These are phyloP conservation scores for Chunga burmeisteri DNA, from an alignment of 2,113 vertebrate genomes.

Conservation along the genomic window DNA sequence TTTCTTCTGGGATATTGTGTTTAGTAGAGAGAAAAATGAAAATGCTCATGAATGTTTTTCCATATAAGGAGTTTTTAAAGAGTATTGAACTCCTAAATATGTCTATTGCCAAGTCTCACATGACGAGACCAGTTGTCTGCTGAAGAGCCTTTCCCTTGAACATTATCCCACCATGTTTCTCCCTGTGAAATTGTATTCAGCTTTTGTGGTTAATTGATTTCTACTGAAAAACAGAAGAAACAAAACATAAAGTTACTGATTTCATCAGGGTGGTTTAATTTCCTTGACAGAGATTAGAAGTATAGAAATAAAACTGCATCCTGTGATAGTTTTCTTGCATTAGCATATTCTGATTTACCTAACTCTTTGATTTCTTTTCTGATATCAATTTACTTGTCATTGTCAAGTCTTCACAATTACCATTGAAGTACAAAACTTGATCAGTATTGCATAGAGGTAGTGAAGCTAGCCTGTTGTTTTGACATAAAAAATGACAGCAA, in stretches of 20 bases:
- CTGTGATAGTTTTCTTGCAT: not conserved
- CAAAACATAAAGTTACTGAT: not conserved
- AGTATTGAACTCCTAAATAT: not conserved
- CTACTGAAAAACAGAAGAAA: not conserved
- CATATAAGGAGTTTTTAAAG: not conserved
- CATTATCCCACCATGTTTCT: not conserved
- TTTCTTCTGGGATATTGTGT: not conserved
- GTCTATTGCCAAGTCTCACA: not conserved
- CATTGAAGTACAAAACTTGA: not conserved
- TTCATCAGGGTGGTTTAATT: not conserved
- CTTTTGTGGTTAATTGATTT: not conserved
- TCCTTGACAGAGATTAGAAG: not conserved
- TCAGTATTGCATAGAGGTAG: not conserved
- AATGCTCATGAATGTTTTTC: not conserved
- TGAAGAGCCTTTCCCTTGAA: not conserved
- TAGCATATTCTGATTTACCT: not conserved
- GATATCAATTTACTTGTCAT: not conserved
- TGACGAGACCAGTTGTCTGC: not conserved
- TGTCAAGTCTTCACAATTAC: not conserved
- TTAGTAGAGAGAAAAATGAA: not conserved
- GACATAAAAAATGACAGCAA: not conserved
- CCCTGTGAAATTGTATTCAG: not conserved
- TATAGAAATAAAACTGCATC: not conserved
- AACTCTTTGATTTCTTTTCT: not conserved
- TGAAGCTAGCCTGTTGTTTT: not conserved